Evolutionary conservation across 2,797 vertebrate species (phyloP), one percentile per base, ranked within the genome.

Genomic region (Agapornis canus): DNA sequence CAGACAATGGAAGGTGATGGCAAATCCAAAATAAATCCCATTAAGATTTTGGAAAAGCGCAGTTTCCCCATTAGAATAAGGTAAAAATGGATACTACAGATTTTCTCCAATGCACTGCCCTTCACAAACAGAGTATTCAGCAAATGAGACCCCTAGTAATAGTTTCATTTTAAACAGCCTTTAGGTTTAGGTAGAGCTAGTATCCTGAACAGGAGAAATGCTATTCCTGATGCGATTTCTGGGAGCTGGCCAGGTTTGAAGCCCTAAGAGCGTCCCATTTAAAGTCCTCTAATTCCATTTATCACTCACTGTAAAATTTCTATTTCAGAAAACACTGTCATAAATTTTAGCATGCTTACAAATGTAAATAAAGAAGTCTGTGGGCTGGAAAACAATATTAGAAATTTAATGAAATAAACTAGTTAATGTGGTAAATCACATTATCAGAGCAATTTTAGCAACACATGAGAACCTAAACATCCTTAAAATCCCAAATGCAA

Each of bases 401-500:
- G 25, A 39, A 77, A 90, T 90, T 91, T 56, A 82, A 19, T 82
- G 92, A 92, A 92, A 82, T 87, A 88, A 88, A 91, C 85, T 60
- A 86, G 29, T 23, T 82, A 65, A 85, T 87, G 57, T 59, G 32
- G 40, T 91, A 94, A 86, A 91, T 83, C 47, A 72, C 39, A 77
- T 91, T 92, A 93, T 94, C 71, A 84, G 47, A 35, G 40, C 57
- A 88, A 94, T 94, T 94, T 75, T 64, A 95, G 64, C 66, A 95
- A 84, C 26, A 87, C 86, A 96, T 63, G 84, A 56, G 59, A 76
- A 95, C 82, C 73, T 90, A 92, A 95, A 89, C 51, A 73, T 45
- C 68, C 85, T 79, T 89, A 92, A 92, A 96, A 94, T 63, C 79
- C n/a, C 73, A 84, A 86, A 93, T 21, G 73, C 77, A 94, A 93